Percentiles rank a stretch among this genome's conserved stretches.
Evolutionary conservation across 2,797 vertebrate species (phyloP).

Genomic region (Philypnodon macrostomus): DNA sequence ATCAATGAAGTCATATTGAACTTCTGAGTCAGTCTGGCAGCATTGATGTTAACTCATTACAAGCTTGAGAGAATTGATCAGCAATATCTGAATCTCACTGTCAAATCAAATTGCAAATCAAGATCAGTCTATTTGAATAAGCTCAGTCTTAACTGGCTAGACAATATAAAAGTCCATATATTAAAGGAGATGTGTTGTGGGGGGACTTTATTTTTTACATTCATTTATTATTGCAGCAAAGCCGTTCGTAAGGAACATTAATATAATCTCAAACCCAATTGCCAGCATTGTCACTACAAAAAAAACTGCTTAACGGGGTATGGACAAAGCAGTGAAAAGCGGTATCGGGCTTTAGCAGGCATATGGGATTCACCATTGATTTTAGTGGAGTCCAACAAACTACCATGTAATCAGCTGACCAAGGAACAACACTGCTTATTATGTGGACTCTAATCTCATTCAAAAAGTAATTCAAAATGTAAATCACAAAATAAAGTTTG

Average conservation of each 20-base stretch:
- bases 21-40: slow-evolving; percentile 16
- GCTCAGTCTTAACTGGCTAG: neutral
- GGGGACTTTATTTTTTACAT: too few relatives aligned
- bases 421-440: neutral
- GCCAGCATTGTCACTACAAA: too few relatives aligned
- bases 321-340: neutral
- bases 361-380: neutral
- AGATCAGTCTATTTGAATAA: neutral
- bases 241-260: too few relatives aligned
- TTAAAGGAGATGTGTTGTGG: neutral
- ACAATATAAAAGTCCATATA: slow-evolving; percentile 7
- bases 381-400: neutral
- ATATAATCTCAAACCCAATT: too few relatives aligned
- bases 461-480: neutral
- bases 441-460: neutral
- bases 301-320: neutral
- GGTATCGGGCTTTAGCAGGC: neutral
- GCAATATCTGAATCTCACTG: slow-evolving; percentile 15
- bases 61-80: slow-evolving; percentile 34
- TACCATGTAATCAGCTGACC: neutral
- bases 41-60: slow-evolving; percentile 30
- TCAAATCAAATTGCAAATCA: slow-evolving; percentile 1
- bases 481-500: neutral
- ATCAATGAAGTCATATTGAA: slow-evolving; percentile 44
- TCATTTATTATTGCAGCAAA: too few relatives aligned